phyloP scores from a whole-genome alignment of 2,888 invertebrate species.

The Mythimna ferrago region DNA sequence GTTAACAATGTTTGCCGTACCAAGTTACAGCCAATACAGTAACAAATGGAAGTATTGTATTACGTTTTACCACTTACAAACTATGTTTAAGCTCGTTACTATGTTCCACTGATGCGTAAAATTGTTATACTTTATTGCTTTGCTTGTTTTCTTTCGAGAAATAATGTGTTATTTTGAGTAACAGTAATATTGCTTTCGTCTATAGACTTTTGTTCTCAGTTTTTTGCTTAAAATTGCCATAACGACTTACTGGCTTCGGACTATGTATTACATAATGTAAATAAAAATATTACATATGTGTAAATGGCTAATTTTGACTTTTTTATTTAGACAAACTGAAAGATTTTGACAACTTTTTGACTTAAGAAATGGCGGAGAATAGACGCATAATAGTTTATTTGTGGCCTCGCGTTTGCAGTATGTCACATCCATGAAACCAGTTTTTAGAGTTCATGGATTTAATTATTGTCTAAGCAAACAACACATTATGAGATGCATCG shows the following conservation, averaged over 20 bases:
- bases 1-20: conserved; percentile 74
- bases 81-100: conserved; percentile 73
- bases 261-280: no score
- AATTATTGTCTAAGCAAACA: no score
- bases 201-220: conserved; percentile 39
- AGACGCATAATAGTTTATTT: no score
- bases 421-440: no score
- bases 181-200: conserved; percentile 54
- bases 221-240: conserved; percentile 28
- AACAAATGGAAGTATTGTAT: conserved; percentile 82
- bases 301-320: no score
- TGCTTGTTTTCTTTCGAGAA: conserved; percentile 62
- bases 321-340: no score
- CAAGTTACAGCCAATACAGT: conserved; percentile 75
- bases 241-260: conserved; percentile 7
- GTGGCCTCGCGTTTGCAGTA: no score
- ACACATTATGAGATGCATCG: no score
- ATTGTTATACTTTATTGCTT: conserved; percentile 71
- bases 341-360: no score
- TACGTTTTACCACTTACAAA: conserved; percentile 77
- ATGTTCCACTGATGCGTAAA: conserved; percentile 74
- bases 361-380: no score
- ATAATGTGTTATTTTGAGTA: conserved; percentile 64
- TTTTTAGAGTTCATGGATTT: no score
- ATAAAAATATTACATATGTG: no score